These are phyloP conservation scores for Amblyraja radiata DNA, from an alignment of 2,797 vertebrate species.

Conservation along the genomic window DNA sequence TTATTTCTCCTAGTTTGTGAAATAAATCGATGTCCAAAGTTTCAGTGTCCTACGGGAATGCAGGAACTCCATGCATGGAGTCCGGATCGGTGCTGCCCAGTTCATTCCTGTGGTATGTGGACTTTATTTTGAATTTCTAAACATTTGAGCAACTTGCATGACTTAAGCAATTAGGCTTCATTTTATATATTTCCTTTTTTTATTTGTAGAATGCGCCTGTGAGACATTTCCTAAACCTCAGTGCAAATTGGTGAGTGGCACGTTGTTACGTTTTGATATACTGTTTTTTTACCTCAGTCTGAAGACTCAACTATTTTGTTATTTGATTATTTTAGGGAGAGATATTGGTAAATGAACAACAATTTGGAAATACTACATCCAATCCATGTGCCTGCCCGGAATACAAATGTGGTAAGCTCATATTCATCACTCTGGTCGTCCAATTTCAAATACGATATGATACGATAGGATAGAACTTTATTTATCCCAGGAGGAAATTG, in stretches of 20 bases:
- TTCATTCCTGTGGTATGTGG: constrained; percentile 76
- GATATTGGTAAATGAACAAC: constrained; percentile 72
- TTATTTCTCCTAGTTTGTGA: constrained; percentile 71
- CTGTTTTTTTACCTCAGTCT: constrained; percentile 39
- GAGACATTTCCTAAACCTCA: constrained; percentile 72
- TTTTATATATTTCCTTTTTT: constrained; percentile 43
- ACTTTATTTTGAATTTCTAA: not conserved
- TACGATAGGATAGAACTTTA: too few relatives aligned
- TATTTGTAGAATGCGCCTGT: constrained; percentile 75
- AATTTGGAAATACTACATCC: constrained; percentile 65
- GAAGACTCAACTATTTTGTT: too few relatives aligned
- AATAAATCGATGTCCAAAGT: constrained; percentile 69
- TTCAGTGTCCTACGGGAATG: constrained; percentile 73
- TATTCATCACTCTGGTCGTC: not conserved
- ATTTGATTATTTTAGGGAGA: constrained; percentile 65
- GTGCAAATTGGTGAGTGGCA: constrained; percentile 72
- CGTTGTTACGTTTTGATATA: constrained; percentile 31
- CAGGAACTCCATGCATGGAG: constrained; percentile 64
- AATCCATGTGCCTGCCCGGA: constrained; percentile 79
- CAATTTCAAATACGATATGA: not conserved
- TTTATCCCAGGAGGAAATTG: too few relatives aligned
- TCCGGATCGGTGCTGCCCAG: constrained; percentile 75
- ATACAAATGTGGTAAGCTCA: constrained; percentile 79
- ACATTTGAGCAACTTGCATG: constrained; percentile 26
- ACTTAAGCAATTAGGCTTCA: constrained; percentile 22